Percentiles rank a stretch among this genome's conserved stretches.
Conservation (phyloP, 2,797 vertebrate species). For the Aphelocoma californica region DNA sequence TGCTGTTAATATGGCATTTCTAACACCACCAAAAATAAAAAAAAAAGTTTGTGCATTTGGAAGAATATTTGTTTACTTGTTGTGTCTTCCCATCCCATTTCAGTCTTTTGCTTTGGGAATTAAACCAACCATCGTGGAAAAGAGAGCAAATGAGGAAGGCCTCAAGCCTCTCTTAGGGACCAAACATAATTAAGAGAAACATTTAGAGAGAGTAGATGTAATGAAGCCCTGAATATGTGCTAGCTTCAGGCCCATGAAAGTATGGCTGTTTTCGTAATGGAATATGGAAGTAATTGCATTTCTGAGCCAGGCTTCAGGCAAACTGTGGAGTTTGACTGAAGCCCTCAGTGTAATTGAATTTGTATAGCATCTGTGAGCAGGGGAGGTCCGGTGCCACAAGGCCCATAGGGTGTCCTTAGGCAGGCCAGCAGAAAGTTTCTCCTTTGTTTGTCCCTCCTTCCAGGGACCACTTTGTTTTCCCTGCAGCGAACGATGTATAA, state of each 20-base stretch:
- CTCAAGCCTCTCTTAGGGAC: constrained; percentile 13
- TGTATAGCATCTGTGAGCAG: constrained; percentile 39
- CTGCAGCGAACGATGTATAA: neutral
- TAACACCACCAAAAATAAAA: neutral
- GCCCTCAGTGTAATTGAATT: constrained; percentile 29
- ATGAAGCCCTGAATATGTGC: constrained; percentile 10
- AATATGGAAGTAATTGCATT: constrained; percentile 44
- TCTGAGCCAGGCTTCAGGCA: neutral
- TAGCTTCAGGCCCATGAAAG: constrained; percentile 25
- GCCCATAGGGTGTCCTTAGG: constrained; percentile 7
- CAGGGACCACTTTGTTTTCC: neutral
- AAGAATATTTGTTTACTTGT: neutral
- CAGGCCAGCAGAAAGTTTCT: constrained; percentile 18
- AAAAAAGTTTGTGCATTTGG: neutral
- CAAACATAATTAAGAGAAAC: constrained; percentile 52
- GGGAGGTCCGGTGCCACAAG: neutral
- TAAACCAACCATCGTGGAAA: neutral
- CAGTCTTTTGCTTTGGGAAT: neutral
- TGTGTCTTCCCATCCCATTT: neutral
- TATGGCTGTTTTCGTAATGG: neutral
- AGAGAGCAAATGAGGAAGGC: constrained; percentile 8
- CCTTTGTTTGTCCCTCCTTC: neutral
- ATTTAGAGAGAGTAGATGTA: constrained; percentile 29
- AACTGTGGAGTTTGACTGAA: neutral
- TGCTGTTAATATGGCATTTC: neutral